A percentile compares a stretch with the other conserved stretches of the same genome.
Evolutionary conservation across 2,113 vertebrate species (phyloP).

Genomic region (Pyrgilauda ruficollis): DNA sequence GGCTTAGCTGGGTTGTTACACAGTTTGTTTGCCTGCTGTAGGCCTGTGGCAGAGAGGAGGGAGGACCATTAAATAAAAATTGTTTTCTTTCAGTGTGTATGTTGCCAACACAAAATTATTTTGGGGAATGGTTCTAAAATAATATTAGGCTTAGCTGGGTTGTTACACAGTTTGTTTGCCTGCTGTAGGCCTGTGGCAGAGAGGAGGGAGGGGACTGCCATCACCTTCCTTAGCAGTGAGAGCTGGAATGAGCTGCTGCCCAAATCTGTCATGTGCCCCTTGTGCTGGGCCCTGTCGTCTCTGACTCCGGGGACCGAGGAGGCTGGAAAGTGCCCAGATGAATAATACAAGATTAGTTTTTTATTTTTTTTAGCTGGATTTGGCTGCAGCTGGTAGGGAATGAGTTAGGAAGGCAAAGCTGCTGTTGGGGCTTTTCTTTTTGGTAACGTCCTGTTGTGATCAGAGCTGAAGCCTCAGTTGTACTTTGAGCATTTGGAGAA

Average conservation of each 20-base stretch:
- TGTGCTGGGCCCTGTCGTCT: neutral
- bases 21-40: neutral
- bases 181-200: neutral
- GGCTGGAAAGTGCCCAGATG: neutral
- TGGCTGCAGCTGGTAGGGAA: neutral
- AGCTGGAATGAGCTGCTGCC: neutral
- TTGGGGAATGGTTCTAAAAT: neutral
- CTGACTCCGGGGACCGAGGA: neutral
- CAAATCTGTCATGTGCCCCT: neutral
- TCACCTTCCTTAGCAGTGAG: neutral
- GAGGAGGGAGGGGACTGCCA: neutral
- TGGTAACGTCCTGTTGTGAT: rapidly evolving
- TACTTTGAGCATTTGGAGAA: neutral
- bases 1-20: neutral
- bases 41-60: neutral
- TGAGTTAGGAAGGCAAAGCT: neutral
- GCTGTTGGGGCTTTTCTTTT: neutral
- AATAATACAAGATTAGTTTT: neutral
- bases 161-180: neutral
- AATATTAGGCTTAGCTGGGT: neutral
- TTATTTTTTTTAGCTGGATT: neutral
- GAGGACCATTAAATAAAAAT: neutral
- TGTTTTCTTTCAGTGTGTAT: neutral
- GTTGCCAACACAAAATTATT: neutral
- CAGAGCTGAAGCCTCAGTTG: neutral